These are phyloP conservation scores for Octonoba sinensis DNA, from an alignment of 2,888 invertebrate species.

Conservation along the genomic window DNA sequence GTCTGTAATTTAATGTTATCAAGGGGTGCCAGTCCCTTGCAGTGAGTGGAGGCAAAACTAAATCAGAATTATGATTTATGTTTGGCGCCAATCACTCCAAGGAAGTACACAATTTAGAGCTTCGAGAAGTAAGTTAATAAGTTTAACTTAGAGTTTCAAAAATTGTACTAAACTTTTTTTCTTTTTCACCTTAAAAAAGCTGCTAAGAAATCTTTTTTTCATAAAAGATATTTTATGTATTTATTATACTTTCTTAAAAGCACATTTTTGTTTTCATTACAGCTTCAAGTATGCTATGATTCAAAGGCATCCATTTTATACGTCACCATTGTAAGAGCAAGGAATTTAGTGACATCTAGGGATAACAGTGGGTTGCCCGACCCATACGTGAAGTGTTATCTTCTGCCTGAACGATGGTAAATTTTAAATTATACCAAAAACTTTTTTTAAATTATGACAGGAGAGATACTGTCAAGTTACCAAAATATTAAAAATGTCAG, in stretches of 20 bases:
- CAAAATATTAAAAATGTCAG: not conserved
- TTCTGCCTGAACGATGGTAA: slow-evolving; percentile 76
- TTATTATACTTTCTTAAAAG: not conserved
- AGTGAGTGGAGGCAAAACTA: no score
- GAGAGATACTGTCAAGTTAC: not conserved
- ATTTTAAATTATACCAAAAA: slow-evolving; percentile 40
- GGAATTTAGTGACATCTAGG: slow-evolving; percentile 71
- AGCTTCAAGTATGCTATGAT: slow-evolving; percentile 76
- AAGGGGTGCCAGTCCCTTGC: no score
- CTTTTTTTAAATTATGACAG: not conserved
- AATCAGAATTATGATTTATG: no score
- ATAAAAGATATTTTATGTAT: not conserved
- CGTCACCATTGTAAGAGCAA: slow-evolving; percentile 75
- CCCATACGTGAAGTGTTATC: slow-evolving; percentile 76
- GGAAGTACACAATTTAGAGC: no score
- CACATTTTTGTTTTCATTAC: slow-evolving; percentile 65
- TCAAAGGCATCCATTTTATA: slow-evolving; percentile 74
- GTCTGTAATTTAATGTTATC: no score
- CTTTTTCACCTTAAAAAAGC: no score
- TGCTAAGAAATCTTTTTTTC: no score
- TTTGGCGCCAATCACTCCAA: no score
- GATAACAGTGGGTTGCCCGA: slow-evolving; percentile 72
- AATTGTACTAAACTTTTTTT: no score
- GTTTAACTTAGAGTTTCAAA: no score
- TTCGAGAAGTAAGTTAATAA: no score